phyloP scores from a whole-genome alignment of 2,888 invertebrate species.

The Gymnosoma rotundatum region DNA sequence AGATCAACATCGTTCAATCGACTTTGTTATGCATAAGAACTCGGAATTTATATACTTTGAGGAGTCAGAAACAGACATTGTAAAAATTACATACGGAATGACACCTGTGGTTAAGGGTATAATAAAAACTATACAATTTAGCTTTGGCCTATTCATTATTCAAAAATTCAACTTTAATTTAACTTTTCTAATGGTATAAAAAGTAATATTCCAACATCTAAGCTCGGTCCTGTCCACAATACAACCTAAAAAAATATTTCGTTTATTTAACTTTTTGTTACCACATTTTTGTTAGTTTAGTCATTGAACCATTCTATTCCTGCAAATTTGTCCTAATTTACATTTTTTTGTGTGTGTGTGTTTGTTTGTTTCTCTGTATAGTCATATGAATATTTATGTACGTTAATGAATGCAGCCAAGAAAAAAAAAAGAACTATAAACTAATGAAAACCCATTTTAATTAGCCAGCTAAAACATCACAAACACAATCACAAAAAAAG shows the following conservation, averaged over 20 bases:
- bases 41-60: too few species aligned
- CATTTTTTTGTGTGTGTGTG: too few species aligned
- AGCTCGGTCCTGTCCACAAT: background rate
- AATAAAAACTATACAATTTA: background rate
- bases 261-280: conserved; percentile 38
- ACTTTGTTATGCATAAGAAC: too few species aligned
- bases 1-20: too few species aligned
- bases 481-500: too few species aligned
- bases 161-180: too few species aligned
- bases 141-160: too few species aligned
- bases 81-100: too few species aligned
- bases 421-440: conserved; percentile 10
- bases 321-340: conserved; percentile 3
- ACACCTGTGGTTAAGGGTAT: too few species aligned
- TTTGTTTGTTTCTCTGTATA: background rate
- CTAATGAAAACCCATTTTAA: conserved; percentile 63
- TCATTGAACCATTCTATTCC: conserved; percentile 59
- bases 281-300: conserved; percentile 61
- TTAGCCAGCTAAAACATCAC: conserved; percentile 48
- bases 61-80: too few species aligned
- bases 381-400: conserved; percentile 21
- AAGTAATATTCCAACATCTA: too few species aligned
- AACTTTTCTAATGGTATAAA: too few species aligned
- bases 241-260: conserved; percentile 14
- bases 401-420: conserved; percentile 55